These are phyloP conservation scores for Brachirus orientalis DNA, from an alignment of 2,113 vertebrate species.

Conservation along the genomic window DNA sequence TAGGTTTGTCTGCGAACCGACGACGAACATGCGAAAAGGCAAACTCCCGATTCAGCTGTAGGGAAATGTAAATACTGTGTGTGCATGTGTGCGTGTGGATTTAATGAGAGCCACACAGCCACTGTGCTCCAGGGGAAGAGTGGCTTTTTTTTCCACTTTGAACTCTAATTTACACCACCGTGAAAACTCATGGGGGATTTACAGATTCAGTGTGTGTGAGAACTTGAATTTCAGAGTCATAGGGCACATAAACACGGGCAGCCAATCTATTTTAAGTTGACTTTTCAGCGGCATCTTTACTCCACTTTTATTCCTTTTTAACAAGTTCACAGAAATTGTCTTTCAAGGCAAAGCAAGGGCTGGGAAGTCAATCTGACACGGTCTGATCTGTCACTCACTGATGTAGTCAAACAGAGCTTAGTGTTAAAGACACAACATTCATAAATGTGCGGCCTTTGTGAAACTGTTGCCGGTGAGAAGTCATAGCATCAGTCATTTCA, in stretches of 20 bases:
- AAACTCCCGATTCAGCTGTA: slow-evolving; percentile 38
- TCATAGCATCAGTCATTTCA: too few species aligned
- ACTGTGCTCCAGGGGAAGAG: slow-evolving; percentile 37
- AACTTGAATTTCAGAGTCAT: slow-evolving; percentile 55
- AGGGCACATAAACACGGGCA: slow-evolving; percentile 54
- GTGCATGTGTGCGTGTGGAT: slow-evolving; percentile 25
- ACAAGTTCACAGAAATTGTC: slow-evolving; percentile 7
- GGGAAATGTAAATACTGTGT: slow-evolving; percentile 55
- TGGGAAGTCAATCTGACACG: slow-evolving; percentile 3
- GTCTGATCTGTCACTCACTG: not conserved
- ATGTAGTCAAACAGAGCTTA: too few species aligned
- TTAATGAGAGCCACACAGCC: slow-evolving; percentile 63
- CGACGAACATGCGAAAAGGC: slow-evolving; percentile 25
- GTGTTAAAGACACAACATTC: too few species aligned
- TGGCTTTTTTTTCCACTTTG: slow-evolving; percentile 51
- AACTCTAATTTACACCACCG: slow-evolving; percentile 66
- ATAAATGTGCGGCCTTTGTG: too few species aligned
- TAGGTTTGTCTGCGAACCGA: slow-evolving; percentile 13
- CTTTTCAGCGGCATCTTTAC: slow-evolving; percentile 11
- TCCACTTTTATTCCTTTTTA: slow-evolving; percentile 21
- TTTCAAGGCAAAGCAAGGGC: too few species aligned
- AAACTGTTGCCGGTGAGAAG: too few species aligned
- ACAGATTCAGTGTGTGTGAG: slow-evolving; percentile 43
- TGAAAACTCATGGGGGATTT: slow-evolving; percentile 57
- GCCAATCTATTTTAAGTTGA: slow-evolving; percentile 11